Percentiles rank a stretch among this genome's conserved stretches.
phyloP scores from a whole-genome alignment of 1,140 invertebrate species.

The Ceratosolen fusciceps region DNA sequence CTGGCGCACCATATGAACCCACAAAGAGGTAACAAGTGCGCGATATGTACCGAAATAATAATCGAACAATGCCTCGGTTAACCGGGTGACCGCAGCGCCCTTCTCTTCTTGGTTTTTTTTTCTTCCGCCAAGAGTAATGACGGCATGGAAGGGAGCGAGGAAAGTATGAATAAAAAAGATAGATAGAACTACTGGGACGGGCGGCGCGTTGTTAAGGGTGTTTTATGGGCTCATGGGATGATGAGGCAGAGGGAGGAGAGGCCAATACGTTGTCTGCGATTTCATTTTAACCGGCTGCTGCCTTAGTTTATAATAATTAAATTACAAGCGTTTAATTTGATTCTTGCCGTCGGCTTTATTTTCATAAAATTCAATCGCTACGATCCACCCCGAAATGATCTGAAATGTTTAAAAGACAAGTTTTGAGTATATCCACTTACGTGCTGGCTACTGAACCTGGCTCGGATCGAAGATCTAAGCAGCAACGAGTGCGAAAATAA shows the following conservation, averaged over 20 bases:
- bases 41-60: constrained; percentile 73
- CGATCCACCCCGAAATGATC: no score
- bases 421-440: no score
- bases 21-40: constrained; percentile 72
- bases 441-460: no score
- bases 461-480: no score
- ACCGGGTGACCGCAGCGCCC: constrained; percentile 61
- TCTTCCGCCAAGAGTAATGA: not conserved
- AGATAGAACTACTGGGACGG: not conserved
- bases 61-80: constrained; percentile 72
- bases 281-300: not conserved
- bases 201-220: not conserved
- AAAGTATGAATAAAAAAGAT: not conserved
- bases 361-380: no score
- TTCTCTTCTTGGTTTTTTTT: constrained; percentile 1
- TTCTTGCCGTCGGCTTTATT: no score
- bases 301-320: not conserved
- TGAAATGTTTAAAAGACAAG: no score
- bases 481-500: no score
- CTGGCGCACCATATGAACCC: constrained; percentile 59
- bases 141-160: not conserved
- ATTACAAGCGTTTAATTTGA: not conserved
- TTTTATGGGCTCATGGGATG: not conserved
- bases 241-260: not conserved
- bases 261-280: not conserved